These are phyloP conservation scores for Malacoraja senta DNA, from an alignment of 2,797 vertebrate genomes.

Conservation along the genomic window DNA sequence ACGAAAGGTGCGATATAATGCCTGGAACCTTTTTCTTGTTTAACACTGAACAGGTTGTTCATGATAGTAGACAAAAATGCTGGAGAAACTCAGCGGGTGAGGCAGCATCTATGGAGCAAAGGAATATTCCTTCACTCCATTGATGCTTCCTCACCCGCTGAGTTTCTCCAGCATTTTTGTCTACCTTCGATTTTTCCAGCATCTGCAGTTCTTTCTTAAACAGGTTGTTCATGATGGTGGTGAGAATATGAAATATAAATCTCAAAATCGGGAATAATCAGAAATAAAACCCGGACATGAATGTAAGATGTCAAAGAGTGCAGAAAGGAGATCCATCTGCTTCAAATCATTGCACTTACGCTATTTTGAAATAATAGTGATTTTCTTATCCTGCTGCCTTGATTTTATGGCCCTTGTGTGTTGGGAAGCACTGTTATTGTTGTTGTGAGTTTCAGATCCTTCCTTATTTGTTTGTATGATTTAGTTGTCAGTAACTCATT, in stretches of 20 bases:
- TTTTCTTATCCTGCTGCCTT: conserved; percentile 9
- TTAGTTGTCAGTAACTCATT: conserved; percentile 23
- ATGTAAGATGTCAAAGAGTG: not conserved
- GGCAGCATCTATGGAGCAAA: too few species aligned
- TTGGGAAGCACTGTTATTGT: too few species aligned
- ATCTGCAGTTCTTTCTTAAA: not conserved
- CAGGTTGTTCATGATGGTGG: conserved; percentile 5
- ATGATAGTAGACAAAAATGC: not conserved
- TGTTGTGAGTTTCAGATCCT: not conserved
- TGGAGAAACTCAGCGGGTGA: too few species aligned
- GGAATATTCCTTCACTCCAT: too few species aligned
- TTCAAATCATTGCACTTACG: not conserved
- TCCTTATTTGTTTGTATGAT: not conserved
- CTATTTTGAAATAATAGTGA: conserved; percentile 12
- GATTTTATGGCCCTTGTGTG: conserved; percentile 27
- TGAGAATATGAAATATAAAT: not conserved
- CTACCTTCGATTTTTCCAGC: too few species aligned
- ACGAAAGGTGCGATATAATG: not conserved
- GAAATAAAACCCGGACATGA: not conserved
- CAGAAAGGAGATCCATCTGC: not conserved
- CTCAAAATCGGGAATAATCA: not conserved
- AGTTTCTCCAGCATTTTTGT: too few species aligned
- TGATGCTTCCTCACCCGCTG: too few species aligned
- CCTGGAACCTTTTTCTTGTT: not conserved
- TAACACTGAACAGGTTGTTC: conserved; percentile 2